A percentile compares a stretch with the other conserved stretches of the same genome.
These are phyloP conservation scores for Coptodon rendalli DNA, from an alignment of 2,113 vertebrate genomes.

Conservation along the genomic window DNA sequence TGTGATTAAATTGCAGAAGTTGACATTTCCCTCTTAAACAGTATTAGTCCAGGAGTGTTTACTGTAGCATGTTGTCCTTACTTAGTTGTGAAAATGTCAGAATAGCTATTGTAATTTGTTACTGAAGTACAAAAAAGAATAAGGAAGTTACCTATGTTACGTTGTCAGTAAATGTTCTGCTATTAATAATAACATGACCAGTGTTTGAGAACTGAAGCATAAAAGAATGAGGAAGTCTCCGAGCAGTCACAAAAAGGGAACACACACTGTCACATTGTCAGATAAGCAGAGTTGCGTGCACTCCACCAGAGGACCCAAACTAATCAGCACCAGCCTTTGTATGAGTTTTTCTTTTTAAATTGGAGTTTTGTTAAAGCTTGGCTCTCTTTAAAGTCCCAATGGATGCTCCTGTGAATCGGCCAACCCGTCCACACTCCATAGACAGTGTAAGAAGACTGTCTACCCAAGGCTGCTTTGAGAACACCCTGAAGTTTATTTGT, in stretches of 20 bases:
- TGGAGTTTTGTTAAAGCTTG: neutral
- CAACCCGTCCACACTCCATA: neutral
- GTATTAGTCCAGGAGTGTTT: neutral
- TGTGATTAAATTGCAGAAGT: neutral
- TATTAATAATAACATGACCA: neutral
- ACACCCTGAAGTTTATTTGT: constrained; percentile 63
- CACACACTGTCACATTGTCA: neutral
- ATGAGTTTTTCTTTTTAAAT: neutral
- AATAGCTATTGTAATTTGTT: neutral
- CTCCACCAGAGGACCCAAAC: neutral
- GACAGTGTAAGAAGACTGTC: neutral
- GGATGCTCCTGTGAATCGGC: neutral
- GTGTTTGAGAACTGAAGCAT: neutral
- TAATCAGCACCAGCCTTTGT: neutral
- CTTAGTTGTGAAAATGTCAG: neutral
- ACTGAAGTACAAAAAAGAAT: neutral
- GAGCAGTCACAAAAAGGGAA: neutral
- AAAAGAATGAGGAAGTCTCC: constrained; percentile 66
- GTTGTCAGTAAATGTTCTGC: neutral
- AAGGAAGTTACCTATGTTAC: neutral
- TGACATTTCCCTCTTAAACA: neutral
- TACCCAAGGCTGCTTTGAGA: constrained; percentile 22
- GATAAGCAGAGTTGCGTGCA: neutral
- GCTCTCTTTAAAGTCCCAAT: neutral
- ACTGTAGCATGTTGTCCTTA: neutral